Evolutionary conservation across 64 coral and sea anemone genomes (phyloP), one percentile per base, ranked within the genome.

Genomic region (Cladopsammia gracilis): DNA sequence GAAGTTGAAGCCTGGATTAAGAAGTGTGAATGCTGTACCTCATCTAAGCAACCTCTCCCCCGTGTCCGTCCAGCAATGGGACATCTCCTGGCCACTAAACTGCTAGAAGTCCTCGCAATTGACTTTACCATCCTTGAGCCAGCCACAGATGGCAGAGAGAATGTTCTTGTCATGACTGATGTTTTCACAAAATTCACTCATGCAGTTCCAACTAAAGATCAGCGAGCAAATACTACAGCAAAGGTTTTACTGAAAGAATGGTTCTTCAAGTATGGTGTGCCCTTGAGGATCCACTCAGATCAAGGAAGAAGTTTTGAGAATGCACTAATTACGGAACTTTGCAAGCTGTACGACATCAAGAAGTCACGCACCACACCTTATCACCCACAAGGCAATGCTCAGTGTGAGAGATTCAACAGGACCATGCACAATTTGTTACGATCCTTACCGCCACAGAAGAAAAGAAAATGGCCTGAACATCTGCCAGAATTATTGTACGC

Each of bases 81-180:
- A 62, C 75, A 8, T 4, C 70, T 89, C 4, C 23, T 89, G 43
- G 88, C 56, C 43, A 91, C 59, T 1, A 91, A 74, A 18, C 89
- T 76, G 56, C 75, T 91, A 43, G 89, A 91, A 82, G 53, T 91
- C 10, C 48, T 91, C 10, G 89, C 89, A 56, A 91, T 91, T 7
- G 89, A 91, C 23, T 91, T 91, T 50, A 91, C 78, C 34, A 14
- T 91, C 34, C 44, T 91, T 51, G 89, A 91, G 25, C 58, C 42
- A 70, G 57, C 51, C 58, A 73, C 89, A 1, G 89, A 91, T 83
- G 77, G 89, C n/a, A 69, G 78, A 58, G 85, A 88, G 62, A 88
- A 88, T 43, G 85, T 88, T 20, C 23, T 74, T 2, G 85, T 88
- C 13, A 43, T 88, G 68, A 88, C 85, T 58, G 68, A 88, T 46